Base-by-base conservation (phyloP, 2,888 invertebrate genomes). In the Agrotis ipsilon region DNA sequence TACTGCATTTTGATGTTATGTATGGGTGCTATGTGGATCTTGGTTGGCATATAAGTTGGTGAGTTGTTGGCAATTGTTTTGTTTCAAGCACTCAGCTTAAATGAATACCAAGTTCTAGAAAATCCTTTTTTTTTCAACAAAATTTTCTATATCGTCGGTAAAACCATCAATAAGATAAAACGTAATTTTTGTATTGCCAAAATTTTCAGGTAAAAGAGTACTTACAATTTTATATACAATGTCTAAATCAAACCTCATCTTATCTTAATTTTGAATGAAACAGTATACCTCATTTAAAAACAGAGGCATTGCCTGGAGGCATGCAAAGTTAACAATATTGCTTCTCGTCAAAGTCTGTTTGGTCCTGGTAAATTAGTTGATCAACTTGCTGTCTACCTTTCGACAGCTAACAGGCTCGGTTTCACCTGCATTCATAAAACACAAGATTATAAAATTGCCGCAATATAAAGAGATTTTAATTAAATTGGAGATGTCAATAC, bases 1-100 rank as follows among this genome's bases (percentile, higher is more conserved):
- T 87, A 84, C 76, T 87, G 85, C 86, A 89, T 88, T 90, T 86
- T 87, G 85, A 89, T 90, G 83, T 85, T 82, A 69, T 72, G 57
- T 71, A 71, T 58, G 49, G 49, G 52, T 72, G 21, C 49, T 69
- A 81, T 83, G 32, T 78, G 55, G 60, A 58, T 69, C 21, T 72
- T 58, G 19, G 46, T 62, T 14, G 49, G 64, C 21, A 81, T 62
- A 59, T 65, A 79, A 61, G 61, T 52, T 19, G 61, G 24, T 21
- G 0, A 9, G 52, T 43, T 39, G 16, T 16, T 77, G 1, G 1
- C 16, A 61, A 52, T 48, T 7, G 43, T 55, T 51, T 48, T 58
- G 16, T 19, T 13, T n/a, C 11, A 1, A 51, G 18, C 18, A 24
- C 14, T 59, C 13, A n/a, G 18, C 21, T 46, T 21, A 21, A 21